A percentile compares a stretch with the other conserved stretches of the same genome.
phyloP scores from a whole-genome alignment of 2,113 vertebrate species.

The Dromiciops gliroides region DNA sequence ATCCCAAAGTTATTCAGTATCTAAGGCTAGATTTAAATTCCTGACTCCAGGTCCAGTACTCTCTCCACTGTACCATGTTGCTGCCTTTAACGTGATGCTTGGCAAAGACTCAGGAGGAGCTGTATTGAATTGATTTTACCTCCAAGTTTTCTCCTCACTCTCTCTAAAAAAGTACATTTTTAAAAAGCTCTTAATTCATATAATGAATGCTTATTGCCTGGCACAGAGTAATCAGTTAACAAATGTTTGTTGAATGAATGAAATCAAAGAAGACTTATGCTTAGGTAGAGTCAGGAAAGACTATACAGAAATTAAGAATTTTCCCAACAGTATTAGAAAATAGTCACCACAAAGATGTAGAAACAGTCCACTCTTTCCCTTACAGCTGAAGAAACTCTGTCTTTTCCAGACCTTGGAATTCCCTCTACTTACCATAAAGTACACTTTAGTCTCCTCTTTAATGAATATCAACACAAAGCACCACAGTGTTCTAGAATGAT shows the following conservation, averaged over 20 bases:
- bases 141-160: background rate
- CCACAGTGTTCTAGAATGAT: background rate
- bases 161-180: background rate
- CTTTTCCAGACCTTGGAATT: background rate
- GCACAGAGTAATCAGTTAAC: background rate
- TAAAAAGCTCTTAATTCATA: background rate
- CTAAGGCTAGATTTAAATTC: background rate
- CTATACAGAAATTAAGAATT: background rate
- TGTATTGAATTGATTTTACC: background rate
- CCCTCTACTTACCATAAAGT: no score
- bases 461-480: background rate
- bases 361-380: background rate
- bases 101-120: background rate
- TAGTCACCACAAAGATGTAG: background rate
- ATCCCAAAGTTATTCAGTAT: background rate
- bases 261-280: background rate
- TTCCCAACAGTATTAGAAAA: background rate
- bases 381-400: background rate
- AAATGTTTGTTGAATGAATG: background rate
- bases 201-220: background rate
- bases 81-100: slow-evolving; percentile 30
- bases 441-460: background rate
- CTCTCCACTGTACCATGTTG: background rate
- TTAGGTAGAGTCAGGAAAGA: background rate
- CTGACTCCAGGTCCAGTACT: background rate